Base-by-base conservation (phyloP, 2,113 vertebrate species). In the Pedionomus torquatus region DNA sequence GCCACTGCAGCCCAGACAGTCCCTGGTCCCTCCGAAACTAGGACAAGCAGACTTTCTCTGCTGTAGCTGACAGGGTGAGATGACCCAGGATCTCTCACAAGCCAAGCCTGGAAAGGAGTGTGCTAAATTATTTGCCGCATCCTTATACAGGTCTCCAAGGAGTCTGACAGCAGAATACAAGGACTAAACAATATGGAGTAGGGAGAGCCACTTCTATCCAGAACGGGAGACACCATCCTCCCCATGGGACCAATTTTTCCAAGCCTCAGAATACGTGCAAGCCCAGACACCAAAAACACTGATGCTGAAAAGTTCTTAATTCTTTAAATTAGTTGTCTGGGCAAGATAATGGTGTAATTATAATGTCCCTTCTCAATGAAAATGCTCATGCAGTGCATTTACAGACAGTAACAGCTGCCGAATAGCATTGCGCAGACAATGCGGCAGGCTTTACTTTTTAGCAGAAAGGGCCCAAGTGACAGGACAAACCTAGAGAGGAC, bases 81-180 rank as follows among this genome's bases (percentile, higher is more conserved):
- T 17, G 46, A 39, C 26, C 46, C 39, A 54, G 11, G 21, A 30
- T 39, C 20, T 51, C 44, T 31, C n/a, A 48, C 10, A 26, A 46
- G 18, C 24, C 43, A 83, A 12, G 24, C 20, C 17, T 18, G 15
- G 31, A 10, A 51, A 61, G 31, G 0, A 49, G 7, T 0, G 0
- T 14, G 11, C 25, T 52, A 11, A 64, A 66, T 35, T 25, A 49
- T 43, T 46, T 51, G 41, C 19, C 48, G 18, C 76, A 37, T 66
- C 35, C 48, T 37, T 13, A 0, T 14, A 18, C 11, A 55, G 24
- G 7, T 58, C 44, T 57, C 49, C 52, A 19, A 70, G 23, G 35
- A 43, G n/a, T 9, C n/a, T 8, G 11, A 41, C 31, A 41, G 65
- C 2, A 0, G 25, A 61, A 68, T 12, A 25, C 6, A 75, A 70